Conservation (phyloP, 2,888 invertebrate species). For the Chydorus sphaericus region DNA sequence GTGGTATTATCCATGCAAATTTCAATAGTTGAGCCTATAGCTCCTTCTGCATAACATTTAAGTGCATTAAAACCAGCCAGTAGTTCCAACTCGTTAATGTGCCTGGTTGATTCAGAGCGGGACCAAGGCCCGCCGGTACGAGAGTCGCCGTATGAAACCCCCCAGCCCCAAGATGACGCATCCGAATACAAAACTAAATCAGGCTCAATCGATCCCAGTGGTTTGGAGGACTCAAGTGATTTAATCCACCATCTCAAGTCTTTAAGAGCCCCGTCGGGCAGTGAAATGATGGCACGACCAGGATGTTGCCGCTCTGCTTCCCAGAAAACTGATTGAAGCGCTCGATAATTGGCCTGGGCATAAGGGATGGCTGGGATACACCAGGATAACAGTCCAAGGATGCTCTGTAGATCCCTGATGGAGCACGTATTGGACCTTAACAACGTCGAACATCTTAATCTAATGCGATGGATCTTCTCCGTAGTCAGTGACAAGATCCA, state of each 20-base stretch:
- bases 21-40: neutral
- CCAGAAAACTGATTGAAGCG: neutral
- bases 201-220: neutral
- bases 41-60: neutral
- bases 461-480: neutral
- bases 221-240: neutral
- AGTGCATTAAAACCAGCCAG: neutral
- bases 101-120: neutral
- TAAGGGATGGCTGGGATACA: neutral
- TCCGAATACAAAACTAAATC: too few relatives aligned
- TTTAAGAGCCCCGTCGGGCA: neutral
- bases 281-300: neutral
- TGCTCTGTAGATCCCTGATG: neutral
- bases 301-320: too few relatives aligned
- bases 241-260: neutral
- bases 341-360: neutral
- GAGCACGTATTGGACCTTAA: neutral
- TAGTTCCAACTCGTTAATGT: neutral
- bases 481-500: neutral
- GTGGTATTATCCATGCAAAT: neutral
- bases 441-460: neutral
- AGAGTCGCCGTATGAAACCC: neutral
- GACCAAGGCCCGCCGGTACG: constrained; percentile 7
- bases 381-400: neutral
- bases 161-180: neutral